Evolutionary conservation across 2,797 vertebrate genomes (phyloP).

Genomic region (Lemur catta): DNA sequence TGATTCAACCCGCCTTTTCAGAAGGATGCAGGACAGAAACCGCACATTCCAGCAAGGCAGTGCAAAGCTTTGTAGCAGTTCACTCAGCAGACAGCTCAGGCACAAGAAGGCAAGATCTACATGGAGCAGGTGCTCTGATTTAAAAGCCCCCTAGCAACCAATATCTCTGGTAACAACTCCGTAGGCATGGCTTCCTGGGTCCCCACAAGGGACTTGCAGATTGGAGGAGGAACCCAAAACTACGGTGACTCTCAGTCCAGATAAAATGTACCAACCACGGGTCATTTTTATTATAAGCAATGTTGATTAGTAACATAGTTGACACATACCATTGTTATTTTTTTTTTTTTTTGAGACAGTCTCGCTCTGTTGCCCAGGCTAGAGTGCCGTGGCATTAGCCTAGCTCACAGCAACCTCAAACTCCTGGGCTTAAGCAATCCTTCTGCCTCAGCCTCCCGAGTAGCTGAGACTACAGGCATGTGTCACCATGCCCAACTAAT

Average conservation of each 20-base stretch:
- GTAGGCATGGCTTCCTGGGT: not conserved
- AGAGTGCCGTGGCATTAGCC: too few species aligned
- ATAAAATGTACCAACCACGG: constrained; percentile 12
- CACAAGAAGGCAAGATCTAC: not conserved
- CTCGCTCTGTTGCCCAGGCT: too few species aligned
- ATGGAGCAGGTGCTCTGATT: not conserved
- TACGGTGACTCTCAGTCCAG: not conserved
- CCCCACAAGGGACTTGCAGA: not conserved
- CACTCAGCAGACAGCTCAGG: not conserved
- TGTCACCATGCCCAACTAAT: too few species aligned
- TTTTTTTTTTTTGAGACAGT: too few species aligned
- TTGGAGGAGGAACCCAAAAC: not conserved
- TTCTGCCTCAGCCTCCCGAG: too few species aligned
- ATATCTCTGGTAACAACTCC: not conserved
- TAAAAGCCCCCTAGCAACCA: not conserved
- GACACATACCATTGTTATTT: not conserved
- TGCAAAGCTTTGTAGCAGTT: not conserved
- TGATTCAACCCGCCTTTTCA: not conserved
- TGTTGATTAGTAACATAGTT: not conserved
- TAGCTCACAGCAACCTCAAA: too few species aligned
- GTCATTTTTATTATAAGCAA: constrained; percentile 14
- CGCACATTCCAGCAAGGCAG: not conserved
- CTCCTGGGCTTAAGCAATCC: too few species aligned
- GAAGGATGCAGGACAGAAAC: not conserved
- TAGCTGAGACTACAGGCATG: too few species aligned